phyloP scores from a whole-genome alignment of 2,888 invertebrate species.

The Polietes domitor region DNA sequence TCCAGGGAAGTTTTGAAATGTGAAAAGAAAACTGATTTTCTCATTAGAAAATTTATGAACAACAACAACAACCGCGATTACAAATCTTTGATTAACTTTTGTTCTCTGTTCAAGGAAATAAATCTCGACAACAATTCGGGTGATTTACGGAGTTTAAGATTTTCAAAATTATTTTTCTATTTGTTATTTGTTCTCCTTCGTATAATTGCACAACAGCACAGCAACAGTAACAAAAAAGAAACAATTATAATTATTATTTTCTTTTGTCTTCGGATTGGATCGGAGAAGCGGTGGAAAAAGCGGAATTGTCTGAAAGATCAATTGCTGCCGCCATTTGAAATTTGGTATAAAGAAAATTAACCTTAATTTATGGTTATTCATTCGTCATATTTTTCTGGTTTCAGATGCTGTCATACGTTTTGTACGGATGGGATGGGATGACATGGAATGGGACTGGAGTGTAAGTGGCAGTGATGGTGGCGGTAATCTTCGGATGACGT shows the following conservation, averaged over 20 bases:
- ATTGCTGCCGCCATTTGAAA: slow-evolving; percentile 36
- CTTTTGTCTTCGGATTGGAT: not conserved
- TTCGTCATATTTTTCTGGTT: slow-evolving; percentile 33
- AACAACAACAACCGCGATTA: slow-evolving; percentile 18
- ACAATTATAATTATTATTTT: not conserved
- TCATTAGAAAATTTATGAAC: slow-evolving; percentile 58
- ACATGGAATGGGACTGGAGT: not conserved
- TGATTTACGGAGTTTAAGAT: slow-evolving; percentile 15
- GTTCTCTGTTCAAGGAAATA: slow-evolving; percentile 49
- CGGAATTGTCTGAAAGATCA: slow-evolving; percentile 43
- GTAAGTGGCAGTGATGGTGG: not conserved
- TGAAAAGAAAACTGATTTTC: slow-evolving; percentile 51
- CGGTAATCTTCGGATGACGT: slow-evolving; percentile 49
- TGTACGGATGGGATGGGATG: no score
- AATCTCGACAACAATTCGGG: slow-evolving; percentile 31
- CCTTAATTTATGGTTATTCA: slow-evolving; percentile 58
- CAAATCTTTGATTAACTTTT: slow-evolving; percentile 61
- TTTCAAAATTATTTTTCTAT: slow-evolving; percentile 25
- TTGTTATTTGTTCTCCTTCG: slow-evolving; percentile 13
- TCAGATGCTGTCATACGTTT: slow-evolving; percentile 51
- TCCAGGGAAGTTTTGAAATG: no score
- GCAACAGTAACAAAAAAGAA: not conserved
- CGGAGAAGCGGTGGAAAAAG: not conserved
- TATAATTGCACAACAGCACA: no score
- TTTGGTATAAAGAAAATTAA: slow-evolving; percentile 51